Conservation (phyloP, 2,113 vertebrate genomes). For the Cyprinodon variegatus region DNA sequence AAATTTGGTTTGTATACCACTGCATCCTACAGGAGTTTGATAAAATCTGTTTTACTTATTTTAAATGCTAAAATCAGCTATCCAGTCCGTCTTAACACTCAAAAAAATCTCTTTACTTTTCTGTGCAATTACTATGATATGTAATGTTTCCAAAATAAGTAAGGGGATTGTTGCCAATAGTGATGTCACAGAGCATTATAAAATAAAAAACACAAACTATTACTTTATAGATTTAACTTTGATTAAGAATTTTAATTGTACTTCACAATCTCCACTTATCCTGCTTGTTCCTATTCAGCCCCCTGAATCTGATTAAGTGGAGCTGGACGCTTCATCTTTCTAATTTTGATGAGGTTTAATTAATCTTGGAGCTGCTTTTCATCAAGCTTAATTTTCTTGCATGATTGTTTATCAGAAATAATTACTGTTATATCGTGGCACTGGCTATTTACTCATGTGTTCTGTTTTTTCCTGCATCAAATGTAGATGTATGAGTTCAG, state of each 20-base stretch:
- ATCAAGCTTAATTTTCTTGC: constrained; percentile 21
- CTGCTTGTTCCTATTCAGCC: constrained; percentile 23
- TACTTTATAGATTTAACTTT: constrained; percentile 30
- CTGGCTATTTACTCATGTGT: background rate
- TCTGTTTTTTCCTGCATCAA: constrained; percentile 4
- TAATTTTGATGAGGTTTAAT: constrained; percentile 51
- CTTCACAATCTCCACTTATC: constrained; percentile 26
- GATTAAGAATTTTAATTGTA: constrained; percentile 48
- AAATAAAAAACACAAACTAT: background rate
- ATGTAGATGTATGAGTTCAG: constrained; percentile 30
- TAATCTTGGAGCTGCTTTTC: constrained; percentile 34
- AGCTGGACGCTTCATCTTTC: constrained; percentile 46
- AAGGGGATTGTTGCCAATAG: too few species aligned
- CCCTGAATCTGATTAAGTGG: constrained; percentile 45
- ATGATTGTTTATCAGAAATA: constrained; percentile 37
- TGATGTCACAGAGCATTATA: background rate
- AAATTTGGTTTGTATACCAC: background rate
- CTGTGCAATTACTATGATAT: too few species aligned
- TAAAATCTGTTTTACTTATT: background rate
- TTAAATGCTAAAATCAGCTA: background rate
- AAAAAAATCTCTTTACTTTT: background rate
- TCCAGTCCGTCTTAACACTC: too few species aligned
- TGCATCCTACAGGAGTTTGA: too few species aligned
- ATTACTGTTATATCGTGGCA: constrained; percentile 12
- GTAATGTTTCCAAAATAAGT: too few species aligned